phyloP scores from a whole-genome alignment of 2,797 vertebrate genomes.

The Acanthurus tractus region DNA sequence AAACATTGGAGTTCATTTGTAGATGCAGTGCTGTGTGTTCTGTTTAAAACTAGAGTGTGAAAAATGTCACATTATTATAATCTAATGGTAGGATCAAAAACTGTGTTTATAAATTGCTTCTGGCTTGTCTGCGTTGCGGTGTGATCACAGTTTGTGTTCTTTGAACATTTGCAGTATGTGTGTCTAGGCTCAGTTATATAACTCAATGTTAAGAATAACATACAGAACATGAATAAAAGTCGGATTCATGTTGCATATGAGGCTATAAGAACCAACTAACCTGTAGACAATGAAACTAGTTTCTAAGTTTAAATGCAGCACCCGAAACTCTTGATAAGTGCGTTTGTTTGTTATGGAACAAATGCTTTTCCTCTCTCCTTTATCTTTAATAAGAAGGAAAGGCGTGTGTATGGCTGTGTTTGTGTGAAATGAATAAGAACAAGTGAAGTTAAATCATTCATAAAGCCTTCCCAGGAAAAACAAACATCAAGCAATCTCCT shows the following conservation, averaged over 20 bases:
- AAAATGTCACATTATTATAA: slow-evolving; percentile 8
- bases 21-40: neutral
- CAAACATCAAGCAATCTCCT: slow-evolving; percentile 1
- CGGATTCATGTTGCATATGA: neutral
- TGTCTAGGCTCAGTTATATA: slow-evolving; percentile 14
- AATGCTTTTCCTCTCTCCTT: neutral
- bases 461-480: neutral
- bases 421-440: neutral
- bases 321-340: neutral
- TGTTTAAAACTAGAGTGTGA: slow-evolving; percentile 5
- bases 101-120: slow-evolving; percentile 34
- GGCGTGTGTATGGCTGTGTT: neutral
- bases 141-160: slow-evolving; percentile 33
- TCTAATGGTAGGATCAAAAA: slow-evolving; percentile 39
- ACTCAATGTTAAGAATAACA: slow-evolving; percentile 4
- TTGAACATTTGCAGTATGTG: neutral
- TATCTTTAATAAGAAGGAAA: neutral
- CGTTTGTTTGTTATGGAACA: slow-evolving; percentile 8
- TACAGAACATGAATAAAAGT: neutral
- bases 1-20: slow-evolving; percentile 10
- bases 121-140: neutral
- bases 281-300: neutral
- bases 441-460: slow-evolving; percentile 23
- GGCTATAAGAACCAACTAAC: neutral
- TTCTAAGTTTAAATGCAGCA: neutral